A percentile compares a stretch with the other conserved stretches of the same genome.
Evolutionary conservation across 2,113 vertebrate genomes (phyloP).

Genomic region (Euleptes europaea): DNA sequence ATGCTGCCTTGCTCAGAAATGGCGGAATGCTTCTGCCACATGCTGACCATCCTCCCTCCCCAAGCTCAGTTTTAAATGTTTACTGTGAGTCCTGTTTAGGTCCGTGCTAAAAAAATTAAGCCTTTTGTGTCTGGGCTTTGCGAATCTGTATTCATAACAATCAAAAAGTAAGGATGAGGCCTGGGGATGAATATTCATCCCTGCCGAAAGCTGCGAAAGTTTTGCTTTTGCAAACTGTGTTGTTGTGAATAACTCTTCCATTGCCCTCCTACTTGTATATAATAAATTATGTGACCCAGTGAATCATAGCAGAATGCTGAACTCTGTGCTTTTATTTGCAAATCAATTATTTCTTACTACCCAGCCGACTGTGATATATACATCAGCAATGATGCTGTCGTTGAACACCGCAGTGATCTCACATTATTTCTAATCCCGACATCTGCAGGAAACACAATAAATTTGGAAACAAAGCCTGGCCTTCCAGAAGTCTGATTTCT

Average conservation of each 20-base stretch:
- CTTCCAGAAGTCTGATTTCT: conserved; percentile 40
- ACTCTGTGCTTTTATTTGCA: conserved; percentile 37
- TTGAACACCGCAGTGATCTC: conserved; percentile 13
- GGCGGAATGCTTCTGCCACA: not conserved
- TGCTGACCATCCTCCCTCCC: not conserved
- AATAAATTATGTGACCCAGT: conserved; percentile 28
- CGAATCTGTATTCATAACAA: not conserved
- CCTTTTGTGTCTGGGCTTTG: not conserved
- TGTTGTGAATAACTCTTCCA: conserved; percentile 2
- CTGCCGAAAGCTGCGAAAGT: not conserved
- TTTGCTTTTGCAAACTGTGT: conserved; percentile 9
- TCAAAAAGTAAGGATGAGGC: not conserved
- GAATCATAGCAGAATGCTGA: conserved; percentile 40
- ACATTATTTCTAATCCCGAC: conserved; percentile 12
- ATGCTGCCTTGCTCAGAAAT: not conserved
- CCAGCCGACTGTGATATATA: conserved; percentile 6
- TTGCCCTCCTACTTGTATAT: conserved; percentile 21
- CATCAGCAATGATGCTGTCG: conserved; percentile 14
- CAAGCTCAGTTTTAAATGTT: not conserved
- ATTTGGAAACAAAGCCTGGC: conserved; percentile 8
- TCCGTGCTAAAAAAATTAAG: not conserved
- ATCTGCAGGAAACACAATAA: conserved; percentile 12
- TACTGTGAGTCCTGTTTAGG: not conserved
- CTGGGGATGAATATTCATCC: conserved; percentile 20
- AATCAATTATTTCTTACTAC: conserved; percentile 34